phyloP scores from a whole-genome alignment of 2,797 vertebrate species.

The Diceros bicornis region DNA sequence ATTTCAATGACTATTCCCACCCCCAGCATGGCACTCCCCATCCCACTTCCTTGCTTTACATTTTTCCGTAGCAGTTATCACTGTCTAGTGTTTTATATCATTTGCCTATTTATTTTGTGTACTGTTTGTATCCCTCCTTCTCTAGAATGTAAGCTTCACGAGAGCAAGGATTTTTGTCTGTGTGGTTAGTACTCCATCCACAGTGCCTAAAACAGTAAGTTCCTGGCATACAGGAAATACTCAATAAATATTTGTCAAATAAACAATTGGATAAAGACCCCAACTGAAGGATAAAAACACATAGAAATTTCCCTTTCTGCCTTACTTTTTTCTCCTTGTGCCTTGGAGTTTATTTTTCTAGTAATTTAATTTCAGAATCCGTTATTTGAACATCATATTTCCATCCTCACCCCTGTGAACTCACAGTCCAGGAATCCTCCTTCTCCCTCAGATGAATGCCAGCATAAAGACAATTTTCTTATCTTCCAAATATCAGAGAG shows the following conservation, averaged over 20 bases:
- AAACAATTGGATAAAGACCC: background rate
- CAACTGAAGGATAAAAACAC: background rate
- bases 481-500: background rate
- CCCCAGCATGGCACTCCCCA: background rate
- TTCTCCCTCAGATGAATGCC: background rate
- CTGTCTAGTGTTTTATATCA: background rate
- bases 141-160: background rate
- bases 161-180: background rate
- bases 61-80: background rate
- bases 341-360: slow-evolving; percentile 44
- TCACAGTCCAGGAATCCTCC: background rate
- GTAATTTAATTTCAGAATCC: slow-evolving; percentile 25
- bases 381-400: slow-evolving; percentile 26
- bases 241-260: background rate
- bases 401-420: background rate
- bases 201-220: background rate
- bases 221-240: background rate
- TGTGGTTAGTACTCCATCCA: background rate
- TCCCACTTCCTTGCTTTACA: background rate
- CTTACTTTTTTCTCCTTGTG: background rate
- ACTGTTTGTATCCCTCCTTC: background rate
- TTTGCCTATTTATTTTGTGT: background rate
- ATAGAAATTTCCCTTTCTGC: background rate
- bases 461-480: background rate
- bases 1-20: background rate